Evolutionary conservation across 2,888 invertebrate genomes (phyloP).

Genomic region (Lepas anatifera): DNA sequence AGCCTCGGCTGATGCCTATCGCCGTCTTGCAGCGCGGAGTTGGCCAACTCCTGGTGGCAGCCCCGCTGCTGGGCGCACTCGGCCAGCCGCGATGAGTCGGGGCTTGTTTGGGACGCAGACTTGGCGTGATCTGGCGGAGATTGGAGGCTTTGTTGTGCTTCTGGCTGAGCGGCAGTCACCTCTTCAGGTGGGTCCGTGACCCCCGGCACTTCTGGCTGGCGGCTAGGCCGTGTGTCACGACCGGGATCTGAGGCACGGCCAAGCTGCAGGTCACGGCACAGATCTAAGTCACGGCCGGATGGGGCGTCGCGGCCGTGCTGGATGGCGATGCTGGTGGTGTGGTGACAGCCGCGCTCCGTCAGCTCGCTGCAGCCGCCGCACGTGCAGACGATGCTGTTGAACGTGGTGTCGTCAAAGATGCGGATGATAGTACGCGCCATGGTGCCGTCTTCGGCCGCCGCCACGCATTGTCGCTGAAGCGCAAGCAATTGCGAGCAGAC

Average conservation of each 20-base stretch:
- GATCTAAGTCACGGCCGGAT: not conserved
- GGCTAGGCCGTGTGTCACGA: not conserved
- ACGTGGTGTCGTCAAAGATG: not conserved
- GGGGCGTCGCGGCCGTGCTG: not conserved
- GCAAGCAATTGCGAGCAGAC: too few relatives aligned
- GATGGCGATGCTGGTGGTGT: not conserved
- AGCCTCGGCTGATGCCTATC: not conserved
- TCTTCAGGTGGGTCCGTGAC: not conserved
- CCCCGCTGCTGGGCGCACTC: too few relatives aligned
- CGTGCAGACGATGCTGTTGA: slow-evolving; percentile 6
- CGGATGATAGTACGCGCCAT: slow-evolving; percentile 1
- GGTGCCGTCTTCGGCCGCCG: too few relatives aligned
- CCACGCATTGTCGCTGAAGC: too few relatives aligned
- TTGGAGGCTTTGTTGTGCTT: too few relatives aligned
- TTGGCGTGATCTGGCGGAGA: too few relatives aligned
- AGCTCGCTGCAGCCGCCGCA: not conserved
- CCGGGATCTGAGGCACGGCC: too few relatives aligned
- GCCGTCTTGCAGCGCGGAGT: not conserved
- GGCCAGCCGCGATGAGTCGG: too few relatives aligned
- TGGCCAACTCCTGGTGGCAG: not conserved
- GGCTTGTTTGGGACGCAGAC: too few relatives aligned
- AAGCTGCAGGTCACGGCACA: not conserved
- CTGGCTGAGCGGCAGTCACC: not conserved
- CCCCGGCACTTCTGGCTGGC: not conserved
- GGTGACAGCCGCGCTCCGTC: not conserved